A percentile compares a stretch with the other conserved stretches of the same genome.
Conservation (phyloP, 2,113 vertebrate genomes). For the Nothocercus julius region DNA sequence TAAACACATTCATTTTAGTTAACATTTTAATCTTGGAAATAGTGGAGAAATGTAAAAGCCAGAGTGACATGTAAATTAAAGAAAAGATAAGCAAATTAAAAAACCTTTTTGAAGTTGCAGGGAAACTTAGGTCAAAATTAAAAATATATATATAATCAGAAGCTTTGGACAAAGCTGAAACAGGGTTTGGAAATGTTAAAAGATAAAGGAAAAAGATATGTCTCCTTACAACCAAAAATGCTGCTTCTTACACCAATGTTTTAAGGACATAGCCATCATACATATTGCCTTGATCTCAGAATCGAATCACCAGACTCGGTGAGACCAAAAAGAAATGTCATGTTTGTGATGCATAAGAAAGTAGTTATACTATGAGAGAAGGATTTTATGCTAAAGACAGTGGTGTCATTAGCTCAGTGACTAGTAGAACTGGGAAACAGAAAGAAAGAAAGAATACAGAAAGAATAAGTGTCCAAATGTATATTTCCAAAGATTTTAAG, state of each 20-base stretch:
- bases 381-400: background rate
- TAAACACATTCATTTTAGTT: slow-evolving; percentile 52
- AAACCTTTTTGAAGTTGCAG: background rate
- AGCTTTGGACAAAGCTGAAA: background rate
- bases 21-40: slow-evolving; percentile 37
- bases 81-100: slow-evolving; percentile 14
- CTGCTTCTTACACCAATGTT: background rate
- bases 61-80: slow-evolving; percentile 8
- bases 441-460: background rate
- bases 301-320: background rate
- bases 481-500: background rate
- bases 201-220: background rate
- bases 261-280: background rate
- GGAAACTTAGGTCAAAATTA: background rate
- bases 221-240: background rate
- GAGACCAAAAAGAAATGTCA: background rate
- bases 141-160: background rate
- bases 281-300: background rate
- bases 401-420: background rate
- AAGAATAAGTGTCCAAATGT: background rate
- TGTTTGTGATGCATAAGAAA: background rate
- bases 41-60: background rate
- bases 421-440: background rate
- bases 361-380: background rate
- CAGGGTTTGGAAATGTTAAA: background rate